A percentile compares a stretch with the other conserved stretches of the same genome.
Conservation (phyloP, 1,140 invertebrate genomes). For the Steinernema khuongi region DNA sequence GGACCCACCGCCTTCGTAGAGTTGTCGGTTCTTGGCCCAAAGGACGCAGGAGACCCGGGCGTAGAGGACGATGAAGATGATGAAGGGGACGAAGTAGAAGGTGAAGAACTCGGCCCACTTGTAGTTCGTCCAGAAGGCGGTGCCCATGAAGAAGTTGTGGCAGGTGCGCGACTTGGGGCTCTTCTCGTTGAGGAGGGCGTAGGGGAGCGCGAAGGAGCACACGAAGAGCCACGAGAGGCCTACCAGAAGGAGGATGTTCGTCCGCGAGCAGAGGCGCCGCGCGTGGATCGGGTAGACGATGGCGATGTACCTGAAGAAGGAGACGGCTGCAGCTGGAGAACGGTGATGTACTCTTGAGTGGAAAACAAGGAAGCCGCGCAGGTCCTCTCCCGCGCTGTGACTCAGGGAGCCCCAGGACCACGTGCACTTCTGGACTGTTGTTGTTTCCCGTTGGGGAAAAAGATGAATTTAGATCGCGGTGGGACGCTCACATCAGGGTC, state of each 20-base stretch:
- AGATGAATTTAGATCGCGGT: too few species aligned
- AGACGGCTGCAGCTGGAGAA: background rate
- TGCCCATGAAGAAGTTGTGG: constrained; percentile 9
- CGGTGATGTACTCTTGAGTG: background rate
- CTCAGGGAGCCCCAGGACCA: too few species aligned
- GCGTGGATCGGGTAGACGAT: constrained; percentile 54
- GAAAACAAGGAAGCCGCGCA: background rate
- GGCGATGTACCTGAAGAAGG: constrained; percentile 51
- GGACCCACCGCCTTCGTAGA: constrained; percentile 42
- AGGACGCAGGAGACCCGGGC: constrained; percentile 44
- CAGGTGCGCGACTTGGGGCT: constrained; percentile 12
- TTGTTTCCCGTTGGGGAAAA: too few species aligned
- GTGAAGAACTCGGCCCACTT: constrained; percentile 51
- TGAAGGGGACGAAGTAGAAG: constrained; percentile 49
- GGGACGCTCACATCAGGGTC: too few species aligned
- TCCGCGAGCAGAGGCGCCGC: constrained; percentile 46
- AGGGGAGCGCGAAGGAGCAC: constrained; percentile 46
- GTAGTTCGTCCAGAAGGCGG: constrained; percentile 37
- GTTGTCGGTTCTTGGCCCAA: constrained; percentile 52
- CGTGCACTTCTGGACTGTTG: too few species aligned
- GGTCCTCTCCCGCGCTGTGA: background rate
- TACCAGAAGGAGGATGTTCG: constrained; percentile 47
- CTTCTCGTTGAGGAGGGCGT: constrained; percentile 32
- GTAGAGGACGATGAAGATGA: constrained; percentile 51
- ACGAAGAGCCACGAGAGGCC: constrained; percentile 42